Conservation (phyloP, 2,113 vertebrate genomes). For the Cyphomyrus discorhynchus region DNA sequence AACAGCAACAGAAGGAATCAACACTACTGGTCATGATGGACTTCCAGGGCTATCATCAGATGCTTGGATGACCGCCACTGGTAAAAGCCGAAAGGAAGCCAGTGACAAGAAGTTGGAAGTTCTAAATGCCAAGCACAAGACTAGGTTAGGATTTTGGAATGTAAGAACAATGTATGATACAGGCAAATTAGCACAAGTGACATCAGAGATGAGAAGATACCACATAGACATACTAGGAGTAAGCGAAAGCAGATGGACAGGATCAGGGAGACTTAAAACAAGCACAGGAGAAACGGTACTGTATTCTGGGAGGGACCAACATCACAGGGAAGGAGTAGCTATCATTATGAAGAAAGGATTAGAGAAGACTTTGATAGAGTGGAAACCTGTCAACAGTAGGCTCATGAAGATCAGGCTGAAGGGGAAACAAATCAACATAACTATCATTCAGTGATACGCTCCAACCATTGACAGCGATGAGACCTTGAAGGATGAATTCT, state of each 20-base stretch:
- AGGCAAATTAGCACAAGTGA: not conserved
- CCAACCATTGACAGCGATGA: not conserved
- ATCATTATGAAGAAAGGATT: conserved; percentile 14
- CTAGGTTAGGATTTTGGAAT: too few species aligned
- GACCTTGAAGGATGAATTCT: not conserved
- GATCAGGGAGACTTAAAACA: too few species aligned
- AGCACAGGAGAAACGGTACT: not conserved
- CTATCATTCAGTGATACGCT: not conserved
- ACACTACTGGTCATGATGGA: too few species aligned
- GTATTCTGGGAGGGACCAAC: not conserved
- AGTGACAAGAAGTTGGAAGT: too few species aligned
- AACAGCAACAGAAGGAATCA: too few species aligned
- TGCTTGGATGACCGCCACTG: too few species aligned
- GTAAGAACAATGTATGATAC: too few species aligned
- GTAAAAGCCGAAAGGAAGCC: too few species aligned
- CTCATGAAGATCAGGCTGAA: not conserved
- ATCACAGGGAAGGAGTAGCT: not conserved
- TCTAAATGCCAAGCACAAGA: too few species aligned
- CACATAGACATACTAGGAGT: not conserved
- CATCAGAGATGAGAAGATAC: not conserved
- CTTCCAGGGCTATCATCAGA: too few species aligned
- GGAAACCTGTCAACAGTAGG: conserved; percentile 4
- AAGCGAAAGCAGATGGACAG: not conserved
- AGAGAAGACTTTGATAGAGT: not conserved
- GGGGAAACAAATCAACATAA: not conserved